These are phyloP conservation scores for Megaceryle alcyon DNA, from an alignment of 2,797 vertebrate species.

Conservation along the genomic window DNA sequence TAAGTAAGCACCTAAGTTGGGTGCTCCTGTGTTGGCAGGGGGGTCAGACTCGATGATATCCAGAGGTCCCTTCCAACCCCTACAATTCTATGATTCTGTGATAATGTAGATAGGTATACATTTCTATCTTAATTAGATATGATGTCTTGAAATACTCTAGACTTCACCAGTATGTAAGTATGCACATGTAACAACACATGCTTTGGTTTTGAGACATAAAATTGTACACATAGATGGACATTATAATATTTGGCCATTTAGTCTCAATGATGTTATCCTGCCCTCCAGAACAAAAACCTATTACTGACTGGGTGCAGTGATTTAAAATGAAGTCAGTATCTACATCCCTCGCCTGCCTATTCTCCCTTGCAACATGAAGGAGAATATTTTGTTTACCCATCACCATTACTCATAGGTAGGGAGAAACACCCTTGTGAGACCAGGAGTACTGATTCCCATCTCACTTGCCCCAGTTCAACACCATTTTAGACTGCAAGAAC, in stretches of 20 bases:
- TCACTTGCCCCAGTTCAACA: not conserved
- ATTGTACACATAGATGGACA: not conserved
- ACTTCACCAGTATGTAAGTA: not conserved
- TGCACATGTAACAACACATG: not conserved
- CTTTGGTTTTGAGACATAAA: not conserved
- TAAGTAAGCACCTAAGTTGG: too few relatives aligned
- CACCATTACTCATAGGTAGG: conserved; percentile 33
- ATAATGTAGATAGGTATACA: not conserved
- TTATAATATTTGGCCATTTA: not conserved
- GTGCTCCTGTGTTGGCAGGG: too few relatives aligned
- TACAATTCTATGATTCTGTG: too few relatives aligned
- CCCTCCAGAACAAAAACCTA: not conserved
- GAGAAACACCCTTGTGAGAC: conserved; percentile 13
- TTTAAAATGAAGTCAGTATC: not conserved
- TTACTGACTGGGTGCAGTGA: not conserved
- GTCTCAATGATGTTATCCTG: not conserved
- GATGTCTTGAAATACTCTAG: not conserved
- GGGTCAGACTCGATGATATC: too few relatives aligned
- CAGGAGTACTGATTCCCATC: conserved; percentile 3
- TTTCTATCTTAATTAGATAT: not conserved
- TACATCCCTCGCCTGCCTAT: not conserved
- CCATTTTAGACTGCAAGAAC: not conserved
- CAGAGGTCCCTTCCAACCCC: too few relatives aligned
- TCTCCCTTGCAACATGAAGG: conserved; percentile 36
- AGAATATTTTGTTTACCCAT: conserved; percentile 45